A percentile compares a stretch with the other conserved stretches of the same genome.
phyloP scores from a whole-genome alignment of 2,113 vertebrate species.

The Thymallus thymallus region DNA sequence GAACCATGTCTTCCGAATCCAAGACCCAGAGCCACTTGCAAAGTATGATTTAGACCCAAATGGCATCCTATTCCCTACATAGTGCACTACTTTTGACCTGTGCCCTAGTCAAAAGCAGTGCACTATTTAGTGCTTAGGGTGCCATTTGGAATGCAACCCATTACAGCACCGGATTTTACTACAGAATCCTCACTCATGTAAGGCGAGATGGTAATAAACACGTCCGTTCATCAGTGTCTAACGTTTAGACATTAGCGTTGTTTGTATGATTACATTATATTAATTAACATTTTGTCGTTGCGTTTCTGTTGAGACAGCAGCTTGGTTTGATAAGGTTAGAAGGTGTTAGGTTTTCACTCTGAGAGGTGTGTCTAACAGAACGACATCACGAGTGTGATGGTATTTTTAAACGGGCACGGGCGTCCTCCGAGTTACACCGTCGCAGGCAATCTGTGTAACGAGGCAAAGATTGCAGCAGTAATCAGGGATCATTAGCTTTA shows the following conservation, averaged over 20 bases:
- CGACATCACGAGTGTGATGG: constrained; percentile 48
- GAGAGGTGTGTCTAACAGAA: constrained; percentile 43
- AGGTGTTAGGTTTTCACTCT: constrained; percentile 28
- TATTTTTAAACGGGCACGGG: constrained; percentile 68
- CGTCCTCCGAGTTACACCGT: constrained; percentile 69
- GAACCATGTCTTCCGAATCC: constrained; percentile 47
- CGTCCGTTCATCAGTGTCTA: constrained; percentile 11
- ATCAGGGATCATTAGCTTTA: constrained; percentile 83
- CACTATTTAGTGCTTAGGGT: no score
- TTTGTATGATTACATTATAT: constrained; percentile 20
- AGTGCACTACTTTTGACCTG: no score
- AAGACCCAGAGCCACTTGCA: constrained; percentile 41
- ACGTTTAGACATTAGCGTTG: constrained; percentile 35
- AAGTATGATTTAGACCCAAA: constrained; percentile 25
- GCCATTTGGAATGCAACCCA: no score
- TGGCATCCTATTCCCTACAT: no score
- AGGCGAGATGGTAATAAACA: constrained; percentile 27
- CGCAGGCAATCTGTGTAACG: constrained; percentile 82
- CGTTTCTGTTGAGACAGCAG: constrained; percentile 2
- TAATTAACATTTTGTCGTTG: constrained; percentile 11
- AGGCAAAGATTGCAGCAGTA: constrained; percentile 81
- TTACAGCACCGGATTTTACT: constrained; percentile 30
- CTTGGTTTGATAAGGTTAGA: constrained; percentile 35
- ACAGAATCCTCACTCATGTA: constrained; percentile 45
- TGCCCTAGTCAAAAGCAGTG: no score